Percentiles rank a stretch among this genome's conserved stretches.
Conservation (phyloP, 2,888 invertebrate genomes). For the Linnaemya vulpina region DNA sequence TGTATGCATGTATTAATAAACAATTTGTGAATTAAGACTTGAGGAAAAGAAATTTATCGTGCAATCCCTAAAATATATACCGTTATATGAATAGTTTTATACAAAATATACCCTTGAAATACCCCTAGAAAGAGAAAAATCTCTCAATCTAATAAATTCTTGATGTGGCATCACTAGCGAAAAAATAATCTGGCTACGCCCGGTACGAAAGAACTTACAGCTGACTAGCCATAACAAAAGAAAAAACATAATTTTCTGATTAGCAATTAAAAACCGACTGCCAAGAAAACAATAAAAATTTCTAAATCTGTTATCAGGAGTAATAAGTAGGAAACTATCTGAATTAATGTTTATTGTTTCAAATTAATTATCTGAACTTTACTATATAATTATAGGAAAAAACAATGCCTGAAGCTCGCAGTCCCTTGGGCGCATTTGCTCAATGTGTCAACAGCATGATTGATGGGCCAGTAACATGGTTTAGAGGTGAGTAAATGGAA, state of each 20-base stretch:
- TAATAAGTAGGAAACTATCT: slow-evolving; percentile 25
- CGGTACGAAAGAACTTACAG: neutral
- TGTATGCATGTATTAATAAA: no score
- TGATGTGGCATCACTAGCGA: no score
- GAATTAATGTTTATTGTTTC: neutral
- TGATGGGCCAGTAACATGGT: slow-evolving; percentile 89
- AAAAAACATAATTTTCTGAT: slow-evolving; percentile 46
- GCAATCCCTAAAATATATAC: no score
- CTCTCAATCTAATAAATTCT: no score
- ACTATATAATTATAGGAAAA: slow-evolving; percentile 22
- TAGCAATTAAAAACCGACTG: slow-evolving; percentile 18
- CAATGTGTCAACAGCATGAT: slow-evolving; percentile 85
- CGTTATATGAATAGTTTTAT: no score
- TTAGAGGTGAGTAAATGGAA: slow-evolving; percentile 86
- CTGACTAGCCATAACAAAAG: slow-evolving; percentile 22
- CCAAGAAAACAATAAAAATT: slow-evolving; percentile 6
- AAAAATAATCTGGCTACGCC: neutral
- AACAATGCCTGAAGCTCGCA: slow-evolving; percentile 81
- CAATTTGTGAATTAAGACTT: no score
- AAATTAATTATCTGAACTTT: neutral
- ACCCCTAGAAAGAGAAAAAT: no score
- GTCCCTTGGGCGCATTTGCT: slow-evolving; percentile 83
- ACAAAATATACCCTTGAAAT: no score
- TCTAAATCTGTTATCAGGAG: slow-evolving; percentile 20
- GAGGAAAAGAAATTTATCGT: no score